Percentiles rank a stretch among this genome's conserved stretches.
Conservation (phyloP, 1,140 invertebrate species). For the Ceratoteleas bidentatus region DNA sequence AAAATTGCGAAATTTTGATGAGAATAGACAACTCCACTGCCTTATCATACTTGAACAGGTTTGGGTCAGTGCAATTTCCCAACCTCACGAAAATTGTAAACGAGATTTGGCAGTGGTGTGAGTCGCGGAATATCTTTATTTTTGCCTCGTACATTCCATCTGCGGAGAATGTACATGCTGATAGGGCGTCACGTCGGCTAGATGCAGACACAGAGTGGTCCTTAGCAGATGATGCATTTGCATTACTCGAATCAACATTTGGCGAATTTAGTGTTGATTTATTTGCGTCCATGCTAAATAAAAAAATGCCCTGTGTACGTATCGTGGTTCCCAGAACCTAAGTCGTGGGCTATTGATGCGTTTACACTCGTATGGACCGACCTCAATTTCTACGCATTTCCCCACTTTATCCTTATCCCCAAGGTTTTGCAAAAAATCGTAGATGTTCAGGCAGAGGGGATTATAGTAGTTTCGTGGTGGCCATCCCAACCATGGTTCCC, state of each 20-base stretch:
- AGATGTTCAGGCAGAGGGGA: conserved; percentile 48
- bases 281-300: conserved; percentile 63
- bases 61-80: no score
- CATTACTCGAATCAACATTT: conserved; percentile 45
- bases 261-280: conserved; percentile 60
- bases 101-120: no score
- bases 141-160: no score
- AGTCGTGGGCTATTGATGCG: conserved; percentile 30
- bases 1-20: conserved; percentile 60
- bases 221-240: conserved; percentile 28
- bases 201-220: conserved; percentile 27
- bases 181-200: conserved; percentile 35
- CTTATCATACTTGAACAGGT: no score
- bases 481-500: conserved; percentile 31
- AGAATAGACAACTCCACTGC: conserved; percentile 58
- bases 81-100: no score
- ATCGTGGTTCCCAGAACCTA: conserved; percentile 49
- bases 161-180: conserved; percentile 36
- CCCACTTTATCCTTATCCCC: conserved; percentile 59
- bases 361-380: conserved; percentile 44
- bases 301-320: conserved; percentile 53
- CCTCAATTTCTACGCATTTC: conserved; percentile 66
- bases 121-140: no score
- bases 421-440: conserved; percentile 54
- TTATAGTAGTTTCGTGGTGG: conserved; percentile 11